Percentiles rank a stretch among this genome's conserved stretches.
phyloP scores from a whole-genome alignment of 2,113 vertebrate species.

The Pheucticus melanocephalus region DNA sequence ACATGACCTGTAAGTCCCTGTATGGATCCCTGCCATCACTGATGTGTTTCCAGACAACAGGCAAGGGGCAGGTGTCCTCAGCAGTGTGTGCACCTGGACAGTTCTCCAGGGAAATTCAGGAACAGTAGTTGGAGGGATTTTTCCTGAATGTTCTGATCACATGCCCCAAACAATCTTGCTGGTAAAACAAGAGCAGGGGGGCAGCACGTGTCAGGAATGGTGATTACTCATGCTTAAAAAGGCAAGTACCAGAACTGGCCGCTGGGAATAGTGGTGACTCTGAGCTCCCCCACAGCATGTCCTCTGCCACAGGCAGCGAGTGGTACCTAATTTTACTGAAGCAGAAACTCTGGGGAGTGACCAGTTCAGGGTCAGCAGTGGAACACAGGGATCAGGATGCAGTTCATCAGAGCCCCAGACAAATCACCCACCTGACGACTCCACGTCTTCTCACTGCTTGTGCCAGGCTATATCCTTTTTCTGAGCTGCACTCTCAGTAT shows the following conservation, averaged over 20 bases:
- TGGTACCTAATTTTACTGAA: background rate
- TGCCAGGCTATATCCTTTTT: background rate
- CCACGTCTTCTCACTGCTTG: background rate
- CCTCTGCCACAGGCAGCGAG: background rate
- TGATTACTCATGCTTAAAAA: background rate
- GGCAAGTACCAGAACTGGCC: background rate
- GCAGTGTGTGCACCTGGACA: background rate
- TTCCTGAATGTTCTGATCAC: background rate
- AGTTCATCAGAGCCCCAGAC: background rate
- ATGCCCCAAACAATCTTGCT: background rate
- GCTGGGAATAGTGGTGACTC: background rate
- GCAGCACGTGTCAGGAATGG: background rate
- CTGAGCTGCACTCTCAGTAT: background rate
- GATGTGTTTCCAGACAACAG: background rate
- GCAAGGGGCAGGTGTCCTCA: background rate
- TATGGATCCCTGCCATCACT: background rate
- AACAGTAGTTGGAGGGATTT: background rate
- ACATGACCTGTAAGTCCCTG: background rate
- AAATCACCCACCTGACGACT: background rate
- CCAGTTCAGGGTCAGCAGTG: background rate
- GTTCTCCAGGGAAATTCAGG: background rate
- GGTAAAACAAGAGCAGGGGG: background rate
- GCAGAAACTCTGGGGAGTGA: background rate
- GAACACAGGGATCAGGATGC: background rate
- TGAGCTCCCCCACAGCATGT: background rate